These are phyloP conservation scores for Oxystoma pomonae DNA, from an alignment of 2,888 invertebrate genomes.

Conservation along the genomic window DNA sequence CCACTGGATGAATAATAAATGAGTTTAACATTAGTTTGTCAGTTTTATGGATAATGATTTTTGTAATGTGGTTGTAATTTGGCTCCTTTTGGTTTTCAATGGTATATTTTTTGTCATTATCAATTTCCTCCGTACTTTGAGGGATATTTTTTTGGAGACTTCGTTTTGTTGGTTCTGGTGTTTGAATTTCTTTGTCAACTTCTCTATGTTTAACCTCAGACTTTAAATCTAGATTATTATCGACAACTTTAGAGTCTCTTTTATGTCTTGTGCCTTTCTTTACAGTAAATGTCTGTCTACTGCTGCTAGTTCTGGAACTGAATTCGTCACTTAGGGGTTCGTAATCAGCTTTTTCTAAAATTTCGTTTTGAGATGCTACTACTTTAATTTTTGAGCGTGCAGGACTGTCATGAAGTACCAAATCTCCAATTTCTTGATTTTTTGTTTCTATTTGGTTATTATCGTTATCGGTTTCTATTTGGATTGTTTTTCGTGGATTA, in stretches of 20 bases:
- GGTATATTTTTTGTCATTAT: background rate
- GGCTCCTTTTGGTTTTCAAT: conserved; percentile 2
- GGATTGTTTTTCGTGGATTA: too few species aligned
- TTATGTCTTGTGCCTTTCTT: conserved; percentile 2
- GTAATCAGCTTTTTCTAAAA: conserved; percentile 19
- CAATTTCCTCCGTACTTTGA: background rate
- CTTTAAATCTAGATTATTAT: too few species aligned
- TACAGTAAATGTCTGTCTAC: conserved; percentile 7
- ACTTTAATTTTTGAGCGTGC: conserved; percentile 14
- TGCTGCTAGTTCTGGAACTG: background rate
- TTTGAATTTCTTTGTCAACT: background rate
- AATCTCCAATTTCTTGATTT: conserved; percentile 28
- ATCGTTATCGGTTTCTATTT: background rate
- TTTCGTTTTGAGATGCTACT: background rate
- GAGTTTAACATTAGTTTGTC: conserved; percentile 58
- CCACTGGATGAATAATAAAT: conserved; percentile 57
- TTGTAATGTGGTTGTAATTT: conserved; percentile 45
- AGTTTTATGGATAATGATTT: conserved; percentile 54
- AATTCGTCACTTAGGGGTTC: conserved; percentile 13
- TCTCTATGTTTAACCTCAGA: conserved; percentile 3
- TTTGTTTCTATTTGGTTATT: background rate
- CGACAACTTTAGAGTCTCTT: conserved; percentile 1
- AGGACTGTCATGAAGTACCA: conserved; percentile 28
- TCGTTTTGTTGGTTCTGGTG: conserved; percentile 1
- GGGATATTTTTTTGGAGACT: conserved; percentile 6